Evolutionary conservation across 2,113 vertebrate species (phyloP).

Genomic region (Furnarius figulus): DNA sequence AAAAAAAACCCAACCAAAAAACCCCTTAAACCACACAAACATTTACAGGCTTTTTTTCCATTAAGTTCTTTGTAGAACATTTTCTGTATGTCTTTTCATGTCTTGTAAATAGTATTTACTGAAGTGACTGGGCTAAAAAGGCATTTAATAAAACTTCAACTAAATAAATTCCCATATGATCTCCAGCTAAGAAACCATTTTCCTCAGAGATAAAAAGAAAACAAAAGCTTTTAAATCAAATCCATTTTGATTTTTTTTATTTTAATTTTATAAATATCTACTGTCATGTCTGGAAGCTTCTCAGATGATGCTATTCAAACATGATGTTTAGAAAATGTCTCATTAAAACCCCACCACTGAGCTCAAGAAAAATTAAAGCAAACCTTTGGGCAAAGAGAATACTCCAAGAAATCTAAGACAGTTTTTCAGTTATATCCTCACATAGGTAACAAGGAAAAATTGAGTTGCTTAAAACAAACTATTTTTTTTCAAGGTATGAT

Average conservation of each 20-base stretch:
- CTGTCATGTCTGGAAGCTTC: neutral
- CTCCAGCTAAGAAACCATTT: neutral
- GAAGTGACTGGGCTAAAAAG: neutral
- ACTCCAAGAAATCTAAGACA: neutral
- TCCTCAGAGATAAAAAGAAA: neutral
- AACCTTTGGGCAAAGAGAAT: neutral
- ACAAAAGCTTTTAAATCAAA: neutral
- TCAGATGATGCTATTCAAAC: neutral
- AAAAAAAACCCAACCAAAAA: no score
- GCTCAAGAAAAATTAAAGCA: neutral
- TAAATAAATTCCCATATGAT: neutral
- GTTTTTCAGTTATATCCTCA: neutral
- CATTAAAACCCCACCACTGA: neutral
- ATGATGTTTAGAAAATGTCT: neutral
- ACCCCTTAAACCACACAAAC: accelerated
- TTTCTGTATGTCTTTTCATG: neutral
- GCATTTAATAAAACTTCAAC: neutral
- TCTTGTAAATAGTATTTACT: neutral
- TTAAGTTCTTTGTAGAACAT: neutral
- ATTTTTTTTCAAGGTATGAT: neutral
- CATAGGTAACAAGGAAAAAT: neutral
- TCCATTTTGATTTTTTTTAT: neutral
- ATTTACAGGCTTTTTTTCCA: neutral
- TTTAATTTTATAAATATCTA: neutral
- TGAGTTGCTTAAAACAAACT: neutral